These are phyloP conservation scores for Dolichallabes microphthalmus DNA, from an alignment of 2,113 vertebrate species.

Conservation along the genomic window DNA sequence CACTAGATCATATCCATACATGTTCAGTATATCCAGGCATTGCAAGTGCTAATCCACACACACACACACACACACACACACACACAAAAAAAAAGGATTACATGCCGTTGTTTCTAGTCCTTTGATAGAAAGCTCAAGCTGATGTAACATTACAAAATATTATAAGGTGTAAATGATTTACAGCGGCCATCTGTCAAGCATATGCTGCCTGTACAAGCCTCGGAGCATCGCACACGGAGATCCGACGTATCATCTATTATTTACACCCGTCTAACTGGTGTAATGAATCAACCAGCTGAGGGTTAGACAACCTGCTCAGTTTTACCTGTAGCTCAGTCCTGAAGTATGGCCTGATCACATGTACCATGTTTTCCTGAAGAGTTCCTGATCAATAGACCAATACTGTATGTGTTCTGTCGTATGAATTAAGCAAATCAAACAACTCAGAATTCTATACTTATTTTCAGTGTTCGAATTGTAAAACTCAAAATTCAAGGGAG, in stretches of 20 bases:
- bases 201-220: conserved; percentile 33
- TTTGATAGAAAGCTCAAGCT: conserved; percentile 47
- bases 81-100: conserved; percentile 9
- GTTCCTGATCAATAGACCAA: neutral
- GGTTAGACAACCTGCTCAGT: conserved; percentile 1
- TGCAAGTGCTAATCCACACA: conserved; percentile 19
- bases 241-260: conserved; percentile 48
- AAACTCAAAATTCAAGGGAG: too few species aligned
- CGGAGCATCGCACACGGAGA: conserved; percentile 18
- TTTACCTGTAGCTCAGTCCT: conserved; percentile 15
- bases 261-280: conserved; percentile 32
- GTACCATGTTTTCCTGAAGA: neutral
- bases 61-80: neutral
- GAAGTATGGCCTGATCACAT: neutral
- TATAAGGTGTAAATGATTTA: conserved; percentile 53
- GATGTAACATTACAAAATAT: conserved; percentile 52
- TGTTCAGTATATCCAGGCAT: neutral
- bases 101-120: conserved; percentile 30
- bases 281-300: conserved; percentile 26
- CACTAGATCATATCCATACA: neutral
- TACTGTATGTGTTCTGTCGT: neutral
- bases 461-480: neutral
- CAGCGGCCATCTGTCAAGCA: conserved; percentile 41
- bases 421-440: neutral
- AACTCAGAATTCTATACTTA: neutral